phyloP scores from a whole-genome alignment of 2,113 vertebrate species.

The Psilopsiagon aurifrons region DNA sequence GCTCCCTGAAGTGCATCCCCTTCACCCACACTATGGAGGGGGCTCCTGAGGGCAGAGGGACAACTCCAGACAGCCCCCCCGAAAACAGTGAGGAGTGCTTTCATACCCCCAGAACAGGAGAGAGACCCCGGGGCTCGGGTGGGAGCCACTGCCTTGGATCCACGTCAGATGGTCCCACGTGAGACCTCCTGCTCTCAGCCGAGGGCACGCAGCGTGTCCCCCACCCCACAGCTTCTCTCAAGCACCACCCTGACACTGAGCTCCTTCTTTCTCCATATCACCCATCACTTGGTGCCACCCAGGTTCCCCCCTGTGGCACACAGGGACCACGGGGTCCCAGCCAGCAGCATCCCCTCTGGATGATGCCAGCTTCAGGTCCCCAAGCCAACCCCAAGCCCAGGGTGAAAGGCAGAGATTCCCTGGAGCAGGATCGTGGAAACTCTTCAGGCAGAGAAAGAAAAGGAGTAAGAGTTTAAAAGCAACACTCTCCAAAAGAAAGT shows the following conservation, averaged over 20 bases:
- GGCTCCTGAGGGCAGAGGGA: neutral
- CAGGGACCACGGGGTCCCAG: neutral
- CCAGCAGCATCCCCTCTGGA: neutral
- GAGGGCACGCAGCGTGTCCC: rapidly evolving
- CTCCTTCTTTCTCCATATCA: neutral
- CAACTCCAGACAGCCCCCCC: neutral
- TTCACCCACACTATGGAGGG: neutral
- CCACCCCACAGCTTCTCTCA: neutral
- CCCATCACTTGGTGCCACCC: neutral
- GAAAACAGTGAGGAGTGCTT: neutral
- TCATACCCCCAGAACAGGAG: neutral
- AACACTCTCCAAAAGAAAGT: neutral
- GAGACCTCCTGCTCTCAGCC: neutral
- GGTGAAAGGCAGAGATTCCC: neutral
- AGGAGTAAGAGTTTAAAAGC: neutral
- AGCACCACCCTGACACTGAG: neutral
- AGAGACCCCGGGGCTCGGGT: neutral
- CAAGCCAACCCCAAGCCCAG: rapidly evolving
- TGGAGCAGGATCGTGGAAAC: neutral
- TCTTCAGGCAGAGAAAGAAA: neutral
- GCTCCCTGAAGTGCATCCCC: neutral
- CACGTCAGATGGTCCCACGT: rapidly evolving
- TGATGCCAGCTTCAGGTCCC: neutral
- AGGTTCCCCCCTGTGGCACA: neutral
- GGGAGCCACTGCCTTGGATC: neutral